Base-by-base conservation (phyloP, 2,113 vertebrate species). In the Mormoops blainvillei region DNA sequence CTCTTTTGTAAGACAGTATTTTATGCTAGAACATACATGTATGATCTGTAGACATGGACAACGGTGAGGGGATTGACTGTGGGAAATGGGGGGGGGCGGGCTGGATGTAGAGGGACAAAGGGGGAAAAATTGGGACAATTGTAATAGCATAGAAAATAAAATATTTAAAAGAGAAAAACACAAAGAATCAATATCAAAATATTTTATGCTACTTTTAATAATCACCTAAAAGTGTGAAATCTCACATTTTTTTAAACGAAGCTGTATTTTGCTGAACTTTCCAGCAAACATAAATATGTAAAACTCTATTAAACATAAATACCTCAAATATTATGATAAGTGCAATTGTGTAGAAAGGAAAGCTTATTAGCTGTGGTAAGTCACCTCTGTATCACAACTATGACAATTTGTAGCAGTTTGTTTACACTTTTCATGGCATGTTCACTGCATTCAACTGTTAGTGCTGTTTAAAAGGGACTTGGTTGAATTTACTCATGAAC, bases 1-100 rank as follows among this genome's bases (percentile, higher is more conserved):
- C 19, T 93, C 50, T 86, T 86, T 90, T 80, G 16, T 61, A 94
- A 92, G 38, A 45, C 68, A 92, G 76, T 54, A 92, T n/a, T 58
- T 94, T 76, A 65, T 8, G 9, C 5, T 43, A 52, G 19, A 70
- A 61, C 26, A 31, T 31, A 61, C 4, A 61, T 31, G 26, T 12
- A 31, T 63, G 14, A 24, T 28, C 28, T 63, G 14, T 63, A 28
- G 61, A 31, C 13, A 15, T 63, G 61, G 61, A 12, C 61, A 63
- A 63, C 0, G 5, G 61, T 31, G 58, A 31, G 61, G 61, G 61
- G 61, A 31, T 15, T 31, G 26, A 15, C 12, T 14, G 26, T 31
- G 10, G 28, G 10, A 63, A 31, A n/a, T n/a, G n/a, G n/a, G 13
- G 61, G 61, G 61, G 61, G 61, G 61, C 13, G 4, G 4, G 61